Evolutionary conservation across 2,888 invertebrate genomes (phyloP).

Genomic region (Hyppa rectilinea): DNA sequence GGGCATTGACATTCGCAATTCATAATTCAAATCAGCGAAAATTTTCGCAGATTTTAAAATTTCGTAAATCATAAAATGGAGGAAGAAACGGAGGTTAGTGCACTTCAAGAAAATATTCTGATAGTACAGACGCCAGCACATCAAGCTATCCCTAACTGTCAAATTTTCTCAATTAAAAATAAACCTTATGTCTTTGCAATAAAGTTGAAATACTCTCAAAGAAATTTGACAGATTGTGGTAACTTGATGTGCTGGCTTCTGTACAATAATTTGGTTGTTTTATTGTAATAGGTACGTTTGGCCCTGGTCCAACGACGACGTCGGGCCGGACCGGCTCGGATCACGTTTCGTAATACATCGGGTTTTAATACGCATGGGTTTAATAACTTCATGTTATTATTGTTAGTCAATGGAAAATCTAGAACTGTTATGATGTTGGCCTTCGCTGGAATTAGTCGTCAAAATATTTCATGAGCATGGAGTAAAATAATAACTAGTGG

Average conservation of each 20-base stretch:
- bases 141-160: too few species aligned
- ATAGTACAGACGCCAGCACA: too few species aligned
- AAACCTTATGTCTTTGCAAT: too few species aligned
- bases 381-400: slow-evolving; percentile 42
- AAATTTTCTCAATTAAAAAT: too few species aligned
- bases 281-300: slow-evolving; percentile 59
- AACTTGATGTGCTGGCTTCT: too few species aligned
- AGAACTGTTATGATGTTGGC: slow-evolving; percentile 12
- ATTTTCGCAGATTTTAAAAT: slow-evolving; percentile 4
- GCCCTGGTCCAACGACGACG: slow-evolving; percentile 54
- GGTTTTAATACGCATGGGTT: slow-evolving; percentile 52
- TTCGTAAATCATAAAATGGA: slow-evolving; percentile 46
- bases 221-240: too few species aligned
- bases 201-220: too few species aligned
- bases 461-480: neutral
- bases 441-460: neutral
- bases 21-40: slow-evolving; percentile 17
- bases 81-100: slow-evolving; percentile 64
- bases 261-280: slow-evolving; percentile 60
- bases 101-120: slow-evolving; percentile 47
- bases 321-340: slow-evolving; percentile 26
- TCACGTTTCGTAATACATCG: slow-evolving; percentile 55
- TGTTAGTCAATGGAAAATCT: slow-evolving; percentile 8
- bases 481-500: too few species aligned
- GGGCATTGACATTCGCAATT: slow-evolving; percentile 28